These are phyloP conservation scores for Netelia melanura DNA, from an alignment of 2,888 invertebrate species.

Conservation along the genomic window DNA sequence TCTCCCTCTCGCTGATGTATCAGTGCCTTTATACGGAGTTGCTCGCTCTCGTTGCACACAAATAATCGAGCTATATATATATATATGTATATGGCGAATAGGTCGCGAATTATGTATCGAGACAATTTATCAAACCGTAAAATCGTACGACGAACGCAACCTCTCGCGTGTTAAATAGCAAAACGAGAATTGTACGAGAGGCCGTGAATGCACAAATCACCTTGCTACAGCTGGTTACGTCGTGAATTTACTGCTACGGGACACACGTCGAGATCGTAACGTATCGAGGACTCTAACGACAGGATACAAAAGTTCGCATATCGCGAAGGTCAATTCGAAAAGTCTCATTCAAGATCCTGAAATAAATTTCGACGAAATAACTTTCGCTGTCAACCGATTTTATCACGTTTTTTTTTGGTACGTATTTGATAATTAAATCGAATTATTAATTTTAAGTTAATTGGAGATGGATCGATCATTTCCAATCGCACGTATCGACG, in stretches of 20 bases:
- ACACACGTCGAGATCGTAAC: slow-evolving; percentile 22
- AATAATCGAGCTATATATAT: slow-evolving; percentile 23
- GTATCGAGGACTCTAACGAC: slow-evolving; percentile 34
- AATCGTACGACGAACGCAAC: slow-evolving; percentile 48
- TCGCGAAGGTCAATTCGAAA: slow-evolving; percentile 16
- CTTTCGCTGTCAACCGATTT: not conserved
- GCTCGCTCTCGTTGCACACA: slow-evolving; percentile 16
- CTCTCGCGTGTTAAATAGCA: not conserved
- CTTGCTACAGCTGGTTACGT: slow-evolving; percentile 51
- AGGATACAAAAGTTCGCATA: not conserved
- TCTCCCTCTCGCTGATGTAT: slow-evolving; percentile 24
- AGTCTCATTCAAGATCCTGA: not conserved
- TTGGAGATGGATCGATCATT: too few relatives aligned
- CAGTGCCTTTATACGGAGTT: not conserved
- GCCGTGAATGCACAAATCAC: slow-evolving; percentile 52
- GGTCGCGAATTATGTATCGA: slow-evolving; percentile 43
- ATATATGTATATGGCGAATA: not conserved
- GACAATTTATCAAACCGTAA: slow-evolving; percentile 52
- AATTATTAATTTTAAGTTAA: too few relatives aligned
- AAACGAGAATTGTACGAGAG: slow-evolving; percentile 35
- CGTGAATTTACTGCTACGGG: slow-evolving; percentile 50
- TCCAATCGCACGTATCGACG: too few relatives aligned
- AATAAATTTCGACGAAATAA: not conserved
- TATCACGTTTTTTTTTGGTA: not conserved
- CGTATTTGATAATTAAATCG: not conserved